These are phyloP conservation scores for Tichodroma muraria DNA, from an alignment of 2,113 vertebrate species.

Conservation along the genomic window DNA sequence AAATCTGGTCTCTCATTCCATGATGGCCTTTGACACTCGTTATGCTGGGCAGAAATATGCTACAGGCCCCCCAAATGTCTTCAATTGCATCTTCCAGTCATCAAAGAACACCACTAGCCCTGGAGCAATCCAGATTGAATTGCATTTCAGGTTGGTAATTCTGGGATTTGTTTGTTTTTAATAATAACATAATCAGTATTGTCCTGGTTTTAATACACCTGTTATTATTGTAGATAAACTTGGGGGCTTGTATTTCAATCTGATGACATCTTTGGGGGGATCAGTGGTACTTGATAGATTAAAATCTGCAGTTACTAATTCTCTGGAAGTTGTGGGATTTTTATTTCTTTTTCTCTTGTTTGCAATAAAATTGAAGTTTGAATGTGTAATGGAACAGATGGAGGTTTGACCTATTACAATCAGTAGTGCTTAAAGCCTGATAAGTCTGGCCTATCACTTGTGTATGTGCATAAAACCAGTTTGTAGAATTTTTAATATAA, in stretches of 20 bases:
- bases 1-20: slow-evolving; percentile 95
- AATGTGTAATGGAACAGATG: neutral
- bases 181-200: neutral
- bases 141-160: slow-evolving; percentile 86
- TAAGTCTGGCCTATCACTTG: neutral
- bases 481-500: neutral
- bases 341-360: no score
- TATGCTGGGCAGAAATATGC: slow-evolving; percentile 54
- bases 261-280: neutral
- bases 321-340: neutral
- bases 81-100: slow-evolving; percentile 90
- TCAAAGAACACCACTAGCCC: slow-evolving; percentile 82
- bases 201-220: neutral
- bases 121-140: slow-evolving; percentile 89
- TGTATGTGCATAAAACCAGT: neutral
- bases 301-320: neutral
- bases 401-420: neutral
- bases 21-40: slow-evolving; percentile 93
- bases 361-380: neutral
- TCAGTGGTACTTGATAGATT: neutral
- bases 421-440: neutral
- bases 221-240: neutral
- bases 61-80: slow-evolving; percentile 74
- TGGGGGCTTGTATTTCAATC: neutral
- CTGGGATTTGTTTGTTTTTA: neutral